Evolutionary conservation across 1,140 invertebrate species (phyloP).

Genomic region (Matsumurasca onukii): DNA sequence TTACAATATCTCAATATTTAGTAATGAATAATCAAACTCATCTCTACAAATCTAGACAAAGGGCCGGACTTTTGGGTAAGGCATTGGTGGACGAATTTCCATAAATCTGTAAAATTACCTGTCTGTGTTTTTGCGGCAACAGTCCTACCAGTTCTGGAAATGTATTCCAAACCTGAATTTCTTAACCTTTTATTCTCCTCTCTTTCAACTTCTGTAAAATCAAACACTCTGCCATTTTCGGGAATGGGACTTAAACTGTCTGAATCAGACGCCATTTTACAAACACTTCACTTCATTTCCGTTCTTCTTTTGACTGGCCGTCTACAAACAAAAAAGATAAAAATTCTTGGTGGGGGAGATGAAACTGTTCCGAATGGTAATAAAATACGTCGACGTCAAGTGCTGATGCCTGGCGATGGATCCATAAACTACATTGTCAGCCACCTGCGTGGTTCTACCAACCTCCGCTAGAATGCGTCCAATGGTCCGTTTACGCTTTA

Average conservation of each 20-base stretch:
- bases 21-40: too few relatives aligned
- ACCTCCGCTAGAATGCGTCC: not conserved
- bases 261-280: conserved; percentile 32
- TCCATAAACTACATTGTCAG: not conserved
- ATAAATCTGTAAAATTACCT: conserved; percentile 44
- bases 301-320: conserved; percentile 23
- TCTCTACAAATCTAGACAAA: conserved; percentile 16
- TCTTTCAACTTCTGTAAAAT: conserved; percentile 22
- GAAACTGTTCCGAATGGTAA: not conserved
- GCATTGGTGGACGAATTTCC: not conserved
- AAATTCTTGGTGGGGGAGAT: conserved; percentile 7
- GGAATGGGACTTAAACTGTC: conserved; percentile 13
- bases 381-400: conserved; percentile 8
- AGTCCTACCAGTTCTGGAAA: conserved; percentile 50
- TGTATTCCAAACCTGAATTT: conserved; percentile 50
- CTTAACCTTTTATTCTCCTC: conserved; percentile 48
- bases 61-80: not conserved
- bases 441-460: not conserved
- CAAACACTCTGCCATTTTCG: conserved; percentile 3
- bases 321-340: conserved; percentile 14
- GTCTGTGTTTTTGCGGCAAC: conserved; percentile 52
- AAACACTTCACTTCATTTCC: conserved; percentile 27
- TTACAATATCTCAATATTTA: too few relatives aligned
- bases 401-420: conserved; percentile 16
- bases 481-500: too few relatives aligned